These are phyloP conservation scores for Leuciscus idus DNA, from an alignment of 2,113 vertebrate genomes.

Conservation along the genomic window DNA sequence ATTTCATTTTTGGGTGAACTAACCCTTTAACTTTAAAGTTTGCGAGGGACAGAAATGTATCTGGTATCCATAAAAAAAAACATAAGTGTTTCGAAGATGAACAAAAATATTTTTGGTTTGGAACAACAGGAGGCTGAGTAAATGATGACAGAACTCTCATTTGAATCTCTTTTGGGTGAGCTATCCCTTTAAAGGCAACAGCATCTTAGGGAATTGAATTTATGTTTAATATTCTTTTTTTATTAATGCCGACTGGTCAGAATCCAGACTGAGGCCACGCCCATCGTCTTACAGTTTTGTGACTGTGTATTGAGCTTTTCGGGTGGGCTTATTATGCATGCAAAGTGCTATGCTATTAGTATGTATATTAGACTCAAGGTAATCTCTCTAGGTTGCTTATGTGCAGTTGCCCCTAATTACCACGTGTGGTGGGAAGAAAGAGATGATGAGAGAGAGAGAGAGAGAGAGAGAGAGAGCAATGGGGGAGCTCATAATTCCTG, in stretches of 20 bases:
- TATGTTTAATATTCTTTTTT: too few relatives aligned
- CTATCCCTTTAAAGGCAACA: neutral
- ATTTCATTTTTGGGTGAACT: too few relatives aligned
- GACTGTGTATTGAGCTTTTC: neutral
- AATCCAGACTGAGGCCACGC: neutral
- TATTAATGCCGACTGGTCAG: neutral
- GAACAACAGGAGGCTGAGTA: neutral
- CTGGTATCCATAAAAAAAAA: neutral
- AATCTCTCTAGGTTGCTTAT: conserved; percentile 43
- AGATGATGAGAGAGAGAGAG: neutral
- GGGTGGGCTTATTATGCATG: conserved; percentile 14
- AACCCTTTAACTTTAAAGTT: neutral
- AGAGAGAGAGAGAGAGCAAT: neutral
- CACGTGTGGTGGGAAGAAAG: neutral
- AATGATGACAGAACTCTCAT: neutral
- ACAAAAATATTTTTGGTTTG: neutral
- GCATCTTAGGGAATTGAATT: neutral
- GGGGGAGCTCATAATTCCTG: conserved; percentile 19
- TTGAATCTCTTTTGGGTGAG: neutral
- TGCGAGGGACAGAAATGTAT: neutral
- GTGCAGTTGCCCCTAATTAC: conserved; percentile 28
- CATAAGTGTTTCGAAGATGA: neutral
- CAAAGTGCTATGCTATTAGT: conserved; percentile 33
- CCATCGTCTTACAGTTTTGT: neutral
- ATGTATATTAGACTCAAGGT: conserved; percentile 37